Evolutionary conservation across 2,888 invertebrate species (phyloP), one percentile per base, ranked within the genome.

Genomic region (Suillia variegata): DNA sequence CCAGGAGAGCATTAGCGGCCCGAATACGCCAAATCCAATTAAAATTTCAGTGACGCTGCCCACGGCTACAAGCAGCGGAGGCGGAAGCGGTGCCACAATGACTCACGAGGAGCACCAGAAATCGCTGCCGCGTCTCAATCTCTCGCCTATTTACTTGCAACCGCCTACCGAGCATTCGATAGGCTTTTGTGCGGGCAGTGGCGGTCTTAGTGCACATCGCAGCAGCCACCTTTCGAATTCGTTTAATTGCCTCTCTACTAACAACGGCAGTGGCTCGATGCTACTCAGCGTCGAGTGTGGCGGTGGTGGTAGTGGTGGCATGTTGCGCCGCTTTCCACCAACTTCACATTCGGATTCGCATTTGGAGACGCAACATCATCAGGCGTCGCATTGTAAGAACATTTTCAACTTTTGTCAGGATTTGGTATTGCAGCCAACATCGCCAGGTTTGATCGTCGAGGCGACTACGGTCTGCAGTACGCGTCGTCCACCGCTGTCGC

Each of bases 361-460:
- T 61, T 64, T 80, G 54, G 78, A 80, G 58, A 69, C 73, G 1
- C 68, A 70, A 26, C 66, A 70, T 45, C n/a, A n/a, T n/a, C n/a
- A n/a, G n/a, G n/a, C n/a, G n/a, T 62, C 59, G 22, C 70, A 73
- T 2, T 67, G 68, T 56, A 77, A 73, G 64, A 80, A 79, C 63
- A 78, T 80, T 55, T 80, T 80, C 54, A 79, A 80, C 64, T 80
- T 80, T 63, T 75, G 75, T 48, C 77, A 77, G 63, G 79, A 79
- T 50, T 47, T 77, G 10, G 67, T 77, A 63, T 56, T 75, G 42
- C 71, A 75, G 56, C 76, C 78, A 2, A 63, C 64, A 10, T n/a
- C n/a, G n/a, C n/a, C n/a, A n/a, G n/a, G n/a, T n/a, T n/a, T n/a
- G n/a, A n/a, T n/a, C n/a, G 64, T 67, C 33, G 63, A 60, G 18